These are phyloP conservation scores for mouse (Mus musculus) DNA, from an alignment of 2,113 vertebrate genomes.

Conservation along the genomic window DNA sequence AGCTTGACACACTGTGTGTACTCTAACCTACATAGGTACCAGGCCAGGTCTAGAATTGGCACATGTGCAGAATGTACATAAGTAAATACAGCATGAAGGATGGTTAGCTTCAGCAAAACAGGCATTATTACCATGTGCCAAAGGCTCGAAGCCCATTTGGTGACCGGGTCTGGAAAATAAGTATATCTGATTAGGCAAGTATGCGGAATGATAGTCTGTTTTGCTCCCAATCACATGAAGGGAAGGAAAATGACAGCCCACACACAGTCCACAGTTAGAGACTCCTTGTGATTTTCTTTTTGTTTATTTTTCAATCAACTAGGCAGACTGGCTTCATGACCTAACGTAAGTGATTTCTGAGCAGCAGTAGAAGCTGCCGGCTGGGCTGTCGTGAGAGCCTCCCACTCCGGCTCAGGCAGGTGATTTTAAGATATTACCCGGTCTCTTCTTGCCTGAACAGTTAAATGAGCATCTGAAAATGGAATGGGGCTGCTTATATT, in stretches of 20 bases:
- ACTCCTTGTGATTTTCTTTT: constrained; percentile 64
- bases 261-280: not conserved
- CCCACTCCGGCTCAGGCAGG: not conserved
- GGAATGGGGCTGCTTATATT: not conserved
- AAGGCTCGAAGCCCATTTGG: not conserved
- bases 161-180: constrained; percentile 29
- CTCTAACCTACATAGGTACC: not conserved
- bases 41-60: not conserved
- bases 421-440: constrained; percentile 52
- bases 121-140: not conserved
- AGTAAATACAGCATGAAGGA: not conserved
- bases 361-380: constrained; percentile 15
- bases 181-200: constrained; percentile 45
- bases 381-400: constrained; percentile 5
- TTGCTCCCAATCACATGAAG: constrained; percentile 50
- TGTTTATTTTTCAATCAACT: constrained; percentile 69
- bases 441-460: constrained; percentile 25
- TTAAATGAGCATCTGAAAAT: constrained; percentile 51
- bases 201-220: not conserved
- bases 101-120: constrained; percentile 6
- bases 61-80: not conserved
- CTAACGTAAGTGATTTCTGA: constrained; percentile 23
- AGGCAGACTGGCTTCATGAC: constrained; percentile 62
- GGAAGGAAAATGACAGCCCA: constrained; percentile 43
- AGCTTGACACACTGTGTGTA: too few species aligned